Evolutionary conservation across 30 jellyfish, hydroid and myxozoan genomes (phyloP).

Genomic region (Rhopilema esculentum): DNA sequence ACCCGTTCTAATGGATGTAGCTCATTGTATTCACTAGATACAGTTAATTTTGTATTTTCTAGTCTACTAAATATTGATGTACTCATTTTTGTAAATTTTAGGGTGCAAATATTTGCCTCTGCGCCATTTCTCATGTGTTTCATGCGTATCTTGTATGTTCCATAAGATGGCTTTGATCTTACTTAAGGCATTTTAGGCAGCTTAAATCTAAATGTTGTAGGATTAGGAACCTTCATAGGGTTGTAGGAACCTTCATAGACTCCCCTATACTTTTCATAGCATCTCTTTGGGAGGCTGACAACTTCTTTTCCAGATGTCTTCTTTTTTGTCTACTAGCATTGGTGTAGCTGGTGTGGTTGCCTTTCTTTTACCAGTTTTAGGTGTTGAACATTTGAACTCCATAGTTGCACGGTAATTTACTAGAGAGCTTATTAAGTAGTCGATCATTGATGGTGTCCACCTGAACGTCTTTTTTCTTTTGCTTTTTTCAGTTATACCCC

Average conservation of each 20-base stretch:
- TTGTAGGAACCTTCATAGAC: conserved; percentile 48
- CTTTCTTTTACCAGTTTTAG: conserved; percentile 5
- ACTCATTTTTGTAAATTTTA: too few species aligned
- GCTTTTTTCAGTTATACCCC: not conserved
- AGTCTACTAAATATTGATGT: too few species aligned
- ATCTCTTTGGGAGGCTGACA: conserved; percentile 61
- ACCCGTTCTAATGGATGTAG: too few species aligned
- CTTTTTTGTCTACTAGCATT: conserved; percentile 56
- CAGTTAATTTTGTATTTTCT: too few species aligned
- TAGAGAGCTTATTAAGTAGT: conserved; percentile 6
- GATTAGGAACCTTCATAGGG: too few species aligned
- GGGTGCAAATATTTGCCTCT: too few species aligned
- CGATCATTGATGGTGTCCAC: conserved; percentile 28
- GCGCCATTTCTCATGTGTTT: too few species aligned
- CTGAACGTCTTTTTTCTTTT: conserved; percentile 20
- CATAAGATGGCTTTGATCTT: not conserved
- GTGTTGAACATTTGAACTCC: conserved; percentile 17
- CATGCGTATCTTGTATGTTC: too few species aligned
- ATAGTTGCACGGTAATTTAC: conserved; percentile 16
- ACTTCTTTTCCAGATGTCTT: conserved; percentile 37
- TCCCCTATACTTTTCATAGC: conserved; percentile 38
- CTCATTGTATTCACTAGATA: too few species aligned
- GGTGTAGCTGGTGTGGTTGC: conserved; percentile 27
- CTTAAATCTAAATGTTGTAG: too few species aligned
- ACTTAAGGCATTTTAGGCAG: too few species aligned